phyloP scores from a whole-genome alignment of 2,797 vertebrate species.

The Parauchenoglanis ngamensis region DNA sequence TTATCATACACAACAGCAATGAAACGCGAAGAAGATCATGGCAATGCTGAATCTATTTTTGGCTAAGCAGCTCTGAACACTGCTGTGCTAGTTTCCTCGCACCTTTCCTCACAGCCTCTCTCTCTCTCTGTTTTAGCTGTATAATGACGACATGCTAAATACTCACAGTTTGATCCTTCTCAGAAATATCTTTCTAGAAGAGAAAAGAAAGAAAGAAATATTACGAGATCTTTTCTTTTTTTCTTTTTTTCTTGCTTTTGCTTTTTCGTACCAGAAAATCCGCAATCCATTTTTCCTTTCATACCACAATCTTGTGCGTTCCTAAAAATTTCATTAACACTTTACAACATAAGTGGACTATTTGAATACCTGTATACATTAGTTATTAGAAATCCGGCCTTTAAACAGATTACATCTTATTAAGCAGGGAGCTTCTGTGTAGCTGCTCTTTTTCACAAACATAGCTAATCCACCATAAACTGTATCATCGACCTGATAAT shows the following conservation, averaged over 20 bases:
- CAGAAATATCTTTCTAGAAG: not conserved
- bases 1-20: not conserved
- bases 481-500: not conserved
- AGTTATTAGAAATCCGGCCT: not conserved
- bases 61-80: not conserved
- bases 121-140: not conserved
- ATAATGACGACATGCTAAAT: not conserved
- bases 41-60: constrained; percentile 23
- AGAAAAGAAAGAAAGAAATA: not conserved
- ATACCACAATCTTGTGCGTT: not conserved
- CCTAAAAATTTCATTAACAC: not conserved
- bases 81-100: constrained; percentile 7
- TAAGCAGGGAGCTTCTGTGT: not conserved
- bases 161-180: too few species aligned
- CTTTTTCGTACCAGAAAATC: not conserved
- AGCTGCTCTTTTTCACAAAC: not conserved
- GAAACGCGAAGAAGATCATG: not conserved
- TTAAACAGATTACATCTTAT: not conserved
- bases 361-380: not conserved
- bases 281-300: not conserved
- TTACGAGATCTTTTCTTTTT: not conserved
- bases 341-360: not conserved
- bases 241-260: not conserved
- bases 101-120: too few species aligned
- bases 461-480: not conserved